phyloP scores from a whole-genome alignment of 2,888 invertebrate genomes.

The Yponomeuta evonymella region DNA sequence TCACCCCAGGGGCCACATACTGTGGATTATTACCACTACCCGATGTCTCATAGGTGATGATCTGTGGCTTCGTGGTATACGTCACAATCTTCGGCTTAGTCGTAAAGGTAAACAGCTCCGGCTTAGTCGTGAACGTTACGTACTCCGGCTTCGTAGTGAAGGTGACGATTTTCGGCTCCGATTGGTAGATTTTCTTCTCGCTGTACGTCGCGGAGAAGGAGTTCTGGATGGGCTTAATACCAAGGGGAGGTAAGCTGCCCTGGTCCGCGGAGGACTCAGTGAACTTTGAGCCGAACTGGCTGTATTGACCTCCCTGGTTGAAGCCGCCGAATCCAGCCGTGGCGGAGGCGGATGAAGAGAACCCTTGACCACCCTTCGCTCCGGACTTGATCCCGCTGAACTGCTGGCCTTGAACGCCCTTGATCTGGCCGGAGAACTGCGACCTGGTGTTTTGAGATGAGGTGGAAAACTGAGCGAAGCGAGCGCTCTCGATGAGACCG shows the following conservation, averaged over 20 bases:
- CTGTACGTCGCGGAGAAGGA: conserved; percentile 52
- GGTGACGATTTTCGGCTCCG: conserved; percentile 50
- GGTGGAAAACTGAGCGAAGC: conserved; percentile 50
- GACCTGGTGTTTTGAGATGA: conserved; percentile 35
- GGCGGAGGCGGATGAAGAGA: conserved; percentile 21
- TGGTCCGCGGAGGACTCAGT: conserved; percentile 26
- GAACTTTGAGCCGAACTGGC: conserved; percentile 29
- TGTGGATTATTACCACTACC: conserved; percentile 60
- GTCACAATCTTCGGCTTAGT: conserved; percentile 43
- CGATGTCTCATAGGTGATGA: conserved; percentile 58
- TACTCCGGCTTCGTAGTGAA: conserved; percentile 53
- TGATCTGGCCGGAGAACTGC: conserved; percentile 32
- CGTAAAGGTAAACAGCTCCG: conserved; percentile 44
- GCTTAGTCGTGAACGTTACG: conserved; percentile 51
- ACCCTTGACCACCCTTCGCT: conserved; percentile 25
- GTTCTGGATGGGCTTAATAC: conserved; percentile 46
- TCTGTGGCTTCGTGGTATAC: conserved; percentile 43
- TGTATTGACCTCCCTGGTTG: conserved; percentile 29
- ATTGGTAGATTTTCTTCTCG: conserved; percentile 57
- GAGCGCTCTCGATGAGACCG: conserved; percentile 54
- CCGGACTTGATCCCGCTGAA: conserved; percentile 25
- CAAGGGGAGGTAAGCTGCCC: background rate
- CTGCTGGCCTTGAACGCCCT: background rate
- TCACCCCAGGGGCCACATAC: conserved; percentile 52
- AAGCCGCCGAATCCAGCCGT: conserved; percentile 27